Evolutionary conservation across 2,888 invertebrate genomes (phyloP).

Genomic region (Pristionchus fissidentatus): DNA sequence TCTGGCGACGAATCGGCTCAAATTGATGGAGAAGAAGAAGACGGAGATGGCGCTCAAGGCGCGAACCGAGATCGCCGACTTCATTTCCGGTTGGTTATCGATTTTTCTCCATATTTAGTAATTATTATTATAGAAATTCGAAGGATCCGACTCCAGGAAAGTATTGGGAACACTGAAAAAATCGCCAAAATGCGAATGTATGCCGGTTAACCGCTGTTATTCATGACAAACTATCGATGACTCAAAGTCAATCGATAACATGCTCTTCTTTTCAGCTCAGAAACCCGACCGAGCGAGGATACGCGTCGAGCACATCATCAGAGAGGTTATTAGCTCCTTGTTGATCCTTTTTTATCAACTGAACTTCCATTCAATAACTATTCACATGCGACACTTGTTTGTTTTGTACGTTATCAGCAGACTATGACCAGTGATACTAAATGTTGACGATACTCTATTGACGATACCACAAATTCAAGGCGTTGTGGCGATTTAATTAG

Average conservation of each 20-base stretch:
- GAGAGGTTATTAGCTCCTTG: constrained; percentile 76
- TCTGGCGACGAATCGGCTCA: constrained; percentile 91
- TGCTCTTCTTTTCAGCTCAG: constrained; percentile 66
- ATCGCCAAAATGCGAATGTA: not conserved
- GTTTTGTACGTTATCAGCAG: no score
- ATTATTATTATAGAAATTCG: not conserved
- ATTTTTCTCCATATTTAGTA: not conserved
- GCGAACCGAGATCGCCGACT: constrained; percentile 96
- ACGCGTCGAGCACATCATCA: constrained; percentile 96
- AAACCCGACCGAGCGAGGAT: constrained; percentile 87
- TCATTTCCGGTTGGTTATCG: constrained; percentile 84
- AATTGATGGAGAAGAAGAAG: constrained; percentile 96
- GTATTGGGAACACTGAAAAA: not conserved
- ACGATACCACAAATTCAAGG: no score
- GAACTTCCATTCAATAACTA: no score
- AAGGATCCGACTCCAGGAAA: not conserved
- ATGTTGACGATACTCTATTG: no score
- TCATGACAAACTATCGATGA: not conserved
- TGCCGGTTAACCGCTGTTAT: not conserved
- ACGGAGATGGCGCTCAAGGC: constrained; percentile 95
- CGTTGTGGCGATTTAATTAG: no score
- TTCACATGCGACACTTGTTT: no score
- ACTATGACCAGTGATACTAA: no score
- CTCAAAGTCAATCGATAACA: not conserved
- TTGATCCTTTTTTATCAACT: not conserved